These are phyloP conservation scores for Huso huso DNA, from an alignment of 2,797 vertebrate genomes.

Conservation along the genomic window DNA sequence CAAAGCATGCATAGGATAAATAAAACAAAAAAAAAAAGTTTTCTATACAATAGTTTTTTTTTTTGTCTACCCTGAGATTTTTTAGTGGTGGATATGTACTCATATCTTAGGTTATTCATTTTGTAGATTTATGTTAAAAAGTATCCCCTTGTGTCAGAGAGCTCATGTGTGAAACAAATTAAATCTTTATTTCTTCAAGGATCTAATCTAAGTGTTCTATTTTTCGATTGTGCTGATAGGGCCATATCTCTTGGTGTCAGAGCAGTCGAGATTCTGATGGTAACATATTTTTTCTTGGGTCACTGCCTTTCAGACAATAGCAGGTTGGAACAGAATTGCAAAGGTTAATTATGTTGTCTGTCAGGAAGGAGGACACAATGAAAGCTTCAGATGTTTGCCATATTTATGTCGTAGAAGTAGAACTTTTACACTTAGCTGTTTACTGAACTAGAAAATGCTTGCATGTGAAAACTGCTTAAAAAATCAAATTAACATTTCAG, in stretches of 20 bases:
- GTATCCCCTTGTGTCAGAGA: slow-evolving; percentile 75
- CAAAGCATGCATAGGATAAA: too few relatives aligned
- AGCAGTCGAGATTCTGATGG: slow-evolving; percentile 62
- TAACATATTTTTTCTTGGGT: slow-evolving; percentile 84
- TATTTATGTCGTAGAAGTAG: slow-evolving; percentile 32
- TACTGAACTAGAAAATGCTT: not conserved
- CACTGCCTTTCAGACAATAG: slow-evolving; percentile 76
- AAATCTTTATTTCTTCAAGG: slow-evolving; percentile 79
- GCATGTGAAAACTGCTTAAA: not conserved
- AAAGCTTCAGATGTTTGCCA: slow-evolving; percentile 42
- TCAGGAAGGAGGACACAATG: slow-evolving; percentile 48
- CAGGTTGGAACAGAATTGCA: slow-evolving; percentile 83
- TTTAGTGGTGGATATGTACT: too few relatives aligned
- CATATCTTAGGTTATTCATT: too few relatives aligned
- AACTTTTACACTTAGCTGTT: slow-evolving; percentile 50
- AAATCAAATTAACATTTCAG: not conserved
- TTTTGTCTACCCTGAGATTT: too few relatives aligned
- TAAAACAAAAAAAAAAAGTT: too few relatives aligned
- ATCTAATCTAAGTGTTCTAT: slow-evolving; percentile 67
- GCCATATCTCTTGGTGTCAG: slow-evolving; percentile 68
- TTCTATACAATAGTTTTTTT: too few relatives aligned
- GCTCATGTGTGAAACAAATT: slow-evolving; percentile 76
- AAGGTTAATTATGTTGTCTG: slow-evolving; percentile 99
- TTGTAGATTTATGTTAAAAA: slow-evolving; percentile 69
- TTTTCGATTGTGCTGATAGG: slow-evolving; percentile 66